Percentiles rank a stretch among this genome's conserved stretches.
phyloP scores from a whole-genome alignment of 2,888 invertebrate genomes.

The Agrotis puta region DNA sequence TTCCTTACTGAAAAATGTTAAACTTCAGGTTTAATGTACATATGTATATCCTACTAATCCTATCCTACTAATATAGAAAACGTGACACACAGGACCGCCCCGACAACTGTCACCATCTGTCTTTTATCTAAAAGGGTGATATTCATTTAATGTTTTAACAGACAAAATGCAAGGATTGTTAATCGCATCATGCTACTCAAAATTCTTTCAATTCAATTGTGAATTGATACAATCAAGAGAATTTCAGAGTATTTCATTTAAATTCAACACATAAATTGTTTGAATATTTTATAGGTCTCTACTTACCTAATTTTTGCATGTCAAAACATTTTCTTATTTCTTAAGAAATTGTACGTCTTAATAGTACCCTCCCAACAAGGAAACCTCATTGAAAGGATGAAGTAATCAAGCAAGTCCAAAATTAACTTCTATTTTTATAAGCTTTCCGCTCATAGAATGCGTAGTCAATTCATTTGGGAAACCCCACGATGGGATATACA shows the following conservation, averaged over 20 bases:
- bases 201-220: slow-evolving; percentile 25
- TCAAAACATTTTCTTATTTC: slow-evolving; percentile 6
- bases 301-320: background rate
- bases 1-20: background rate
- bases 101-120: background rate
- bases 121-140: slow-evolving; percentile 15
- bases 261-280: background rate
- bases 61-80: no score
- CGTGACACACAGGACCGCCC: background rate
- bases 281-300: background rate
- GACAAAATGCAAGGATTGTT: slow-evolving; percentile 16
- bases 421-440: slow-evolving; percentile 19
- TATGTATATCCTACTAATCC: no score
- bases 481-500: background rate
- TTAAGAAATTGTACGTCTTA: background rate
- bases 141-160: slow-evolving; percentile 16
- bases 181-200: slow-evolving; percentile 20
- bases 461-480: slow-evolving; percentile 5
- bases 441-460: slow-evolving; percentile 8
- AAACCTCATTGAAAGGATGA: slow-evolving; percentile 19
- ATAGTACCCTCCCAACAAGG: background rate
- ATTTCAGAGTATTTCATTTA: background rate
- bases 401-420: slow-evolving; percentile 24
- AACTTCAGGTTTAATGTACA: background rate
- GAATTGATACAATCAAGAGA: background rate